A percentile compares a stretch with the other conserved stretches of the same genome.
Evolutionary conservation across 2,888 invertebrate genomes (phyloP).

Genomic region (Eutolmus rufibarbis): DNA sequence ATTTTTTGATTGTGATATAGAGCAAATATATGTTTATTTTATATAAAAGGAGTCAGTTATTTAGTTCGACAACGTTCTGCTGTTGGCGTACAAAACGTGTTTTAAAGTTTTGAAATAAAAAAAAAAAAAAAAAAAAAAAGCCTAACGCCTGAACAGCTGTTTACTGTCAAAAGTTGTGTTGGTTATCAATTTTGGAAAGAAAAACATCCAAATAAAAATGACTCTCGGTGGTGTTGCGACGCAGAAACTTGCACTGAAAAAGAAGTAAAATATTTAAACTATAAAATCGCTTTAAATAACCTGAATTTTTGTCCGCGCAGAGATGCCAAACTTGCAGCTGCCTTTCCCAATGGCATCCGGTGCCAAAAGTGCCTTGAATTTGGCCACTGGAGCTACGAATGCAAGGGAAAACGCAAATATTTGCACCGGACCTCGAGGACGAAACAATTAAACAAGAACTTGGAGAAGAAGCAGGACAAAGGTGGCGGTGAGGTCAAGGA

Average conservation of each 20-base stretch:
- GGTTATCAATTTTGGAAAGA: background rate
- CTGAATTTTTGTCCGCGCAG: conserved; percentile 54
- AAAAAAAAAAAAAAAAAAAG: background rate
- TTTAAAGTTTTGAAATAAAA: background rate
- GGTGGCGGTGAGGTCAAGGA: conserved; percentile 8
- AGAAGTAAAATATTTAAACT: conserved; percentile 52
- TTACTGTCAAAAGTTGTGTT: background rate
- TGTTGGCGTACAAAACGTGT: background rate
- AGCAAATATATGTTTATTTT: too few species aligned
- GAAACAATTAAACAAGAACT: conserved; percentile 74
- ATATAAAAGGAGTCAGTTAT: too few species aligned
- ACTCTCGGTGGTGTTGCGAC: conserved; percentile 59
- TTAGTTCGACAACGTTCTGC: too few species aligned
- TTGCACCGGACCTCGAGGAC: conserved; percentile 85
- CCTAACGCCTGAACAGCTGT: background rate
- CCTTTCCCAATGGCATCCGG: conserved; percentile 77
- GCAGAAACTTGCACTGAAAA: conserved; percentile 59
- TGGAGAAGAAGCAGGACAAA: conserved; percentile 56
- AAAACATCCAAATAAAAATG: conserved; percentile 50
- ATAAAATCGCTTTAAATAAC: background rate
- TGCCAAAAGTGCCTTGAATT: conserved; percentile 93
- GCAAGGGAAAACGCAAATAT: conserved; percentile 88
- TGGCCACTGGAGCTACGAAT: conserved; percentile 96
- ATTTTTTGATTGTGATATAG: too few species aligned
- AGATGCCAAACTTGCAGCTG: conserved; percentile 69